phyloP scores from a whole-genome alignment of 2,113 vertebrate genomes.

The Arvicanthis niloticus region DNA sequence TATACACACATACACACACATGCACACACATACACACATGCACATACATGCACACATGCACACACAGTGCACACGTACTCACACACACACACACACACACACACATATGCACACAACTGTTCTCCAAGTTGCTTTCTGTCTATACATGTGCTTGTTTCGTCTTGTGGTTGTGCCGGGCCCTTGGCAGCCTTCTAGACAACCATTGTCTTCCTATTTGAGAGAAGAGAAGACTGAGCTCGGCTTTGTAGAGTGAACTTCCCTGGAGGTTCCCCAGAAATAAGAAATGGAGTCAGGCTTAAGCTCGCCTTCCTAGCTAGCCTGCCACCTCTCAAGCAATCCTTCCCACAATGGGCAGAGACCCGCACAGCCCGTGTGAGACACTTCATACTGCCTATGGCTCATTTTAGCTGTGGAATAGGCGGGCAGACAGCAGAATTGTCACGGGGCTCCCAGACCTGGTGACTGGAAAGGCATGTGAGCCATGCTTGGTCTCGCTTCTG shows the following conservation, averaged over 20 bases:
- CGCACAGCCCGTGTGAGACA: rapidly evolving
- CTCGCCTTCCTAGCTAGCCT: not conserved
- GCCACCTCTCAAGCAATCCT: not conserved
- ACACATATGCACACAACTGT: not conserved
- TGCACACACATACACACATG: no score
- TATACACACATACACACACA: not conserved
- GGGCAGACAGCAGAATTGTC: not conserved
- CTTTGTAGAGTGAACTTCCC: not conserved
- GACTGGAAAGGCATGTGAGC: no score
- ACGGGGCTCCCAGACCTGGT: not conserved
- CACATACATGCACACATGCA: not conserved
- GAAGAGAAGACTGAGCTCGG: not conserved
- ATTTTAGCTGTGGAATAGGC: not conserved
- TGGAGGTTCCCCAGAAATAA: not conserved
- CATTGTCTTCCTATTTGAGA: rapidly evolving
- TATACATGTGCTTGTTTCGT: not conserved
- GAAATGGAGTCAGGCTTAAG: not conserved
- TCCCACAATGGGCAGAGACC: not conserved
- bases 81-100: not conserved
- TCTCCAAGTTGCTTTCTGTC: not conserved
- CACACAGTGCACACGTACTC: not conserved
- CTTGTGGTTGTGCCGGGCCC: not conserved
- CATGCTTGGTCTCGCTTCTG: not conserved
- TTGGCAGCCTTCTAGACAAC: not conserved
- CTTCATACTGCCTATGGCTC: not conserved